These are phyloP conservation scores for Caiman crocodilus DNA, from an alignment of 2,797 vertebrate species.

Conservation along the genomic window DNA sequence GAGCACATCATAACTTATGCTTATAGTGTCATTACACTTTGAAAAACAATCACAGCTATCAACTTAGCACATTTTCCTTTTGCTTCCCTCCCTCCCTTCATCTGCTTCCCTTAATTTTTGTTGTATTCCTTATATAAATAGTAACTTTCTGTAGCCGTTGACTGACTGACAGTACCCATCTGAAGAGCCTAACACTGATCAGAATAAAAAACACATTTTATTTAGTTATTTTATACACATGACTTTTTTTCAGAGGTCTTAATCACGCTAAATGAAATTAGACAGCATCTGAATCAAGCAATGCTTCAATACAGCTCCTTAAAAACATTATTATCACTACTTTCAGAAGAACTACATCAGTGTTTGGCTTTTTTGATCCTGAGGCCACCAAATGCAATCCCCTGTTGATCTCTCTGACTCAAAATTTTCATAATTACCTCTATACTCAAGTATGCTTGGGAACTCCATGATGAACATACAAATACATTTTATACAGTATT, in stretches of 20 bases:
- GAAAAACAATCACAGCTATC: not conserved
- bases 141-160: not conserved
- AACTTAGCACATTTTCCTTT: not conserved
- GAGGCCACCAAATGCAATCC: rapidly evolving
- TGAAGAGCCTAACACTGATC: not conserved
- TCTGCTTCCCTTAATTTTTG: not conserved
- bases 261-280: not conserved
- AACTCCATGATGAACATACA: not conserved
- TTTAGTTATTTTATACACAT: not conserved
- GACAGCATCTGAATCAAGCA: not conserved
- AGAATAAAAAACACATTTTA: not conserved
- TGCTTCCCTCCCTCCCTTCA: not conserved
- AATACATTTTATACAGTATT: not conserved
- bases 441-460: not conserved
- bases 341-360: not conserved
- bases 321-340: not conserved
- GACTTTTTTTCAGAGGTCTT: not conserved
- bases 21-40: not conserved
- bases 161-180: not conserved
- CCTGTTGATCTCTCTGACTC: not conserved
- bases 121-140: not conserved
- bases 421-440: not conserved
- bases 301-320: conserved; percentile 10
- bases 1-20: not conserved
- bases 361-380: not conserved